phyloP scores from a whole-genome alignment of 2,888 invertebrate species.

The Mythimna lalbum region DNA sequence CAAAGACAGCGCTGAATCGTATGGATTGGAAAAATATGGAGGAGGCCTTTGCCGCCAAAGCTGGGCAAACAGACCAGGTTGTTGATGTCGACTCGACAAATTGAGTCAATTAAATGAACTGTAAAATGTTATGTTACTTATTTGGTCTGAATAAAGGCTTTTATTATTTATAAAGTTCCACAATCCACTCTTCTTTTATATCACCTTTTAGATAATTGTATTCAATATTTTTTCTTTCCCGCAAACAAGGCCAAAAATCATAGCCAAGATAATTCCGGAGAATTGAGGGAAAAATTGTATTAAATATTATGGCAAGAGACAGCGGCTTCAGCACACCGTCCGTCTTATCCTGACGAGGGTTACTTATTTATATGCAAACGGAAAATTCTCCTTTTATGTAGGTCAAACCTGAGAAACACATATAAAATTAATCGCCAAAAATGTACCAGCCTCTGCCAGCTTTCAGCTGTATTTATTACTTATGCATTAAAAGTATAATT shows the following conservation, averaged over 20 bases:
- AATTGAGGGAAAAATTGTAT: constrained; percentile 57
- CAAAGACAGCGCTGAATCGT: no score
- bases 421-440: constrained; percentile 20
- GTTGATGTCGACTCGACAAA: no score
- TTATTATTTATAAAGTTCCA: no score
- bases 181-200: no score
- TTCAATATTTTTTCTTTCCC: constrained; percentile 9
- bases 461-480: constrained; percentile 6
- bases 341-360: constrained; percentile 81
- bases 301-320: constrained; percentile 67
- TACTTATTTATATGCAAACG: constrained; percentile 78
- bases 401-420: constrained; percentile 48
- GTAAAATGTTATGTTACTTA: no score
- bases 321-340: constrained; percentile 69
- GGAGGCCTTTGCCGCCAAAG: no score
- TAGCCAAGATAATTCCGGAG: constrained; percentile 38
- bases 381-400: constrained; percentile 61
- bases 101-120: no score
- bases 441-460: background rate
- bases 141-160: no score
- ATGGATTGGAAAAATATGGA: no score
- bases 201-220: background rate
- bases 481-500: background rate
- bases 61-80: no score
- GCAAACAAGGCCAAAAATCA: constrained; percentile 25